Conservation (phyloP, 2,888 invertebrate genomes). For the Dynastes maya region DNA sequence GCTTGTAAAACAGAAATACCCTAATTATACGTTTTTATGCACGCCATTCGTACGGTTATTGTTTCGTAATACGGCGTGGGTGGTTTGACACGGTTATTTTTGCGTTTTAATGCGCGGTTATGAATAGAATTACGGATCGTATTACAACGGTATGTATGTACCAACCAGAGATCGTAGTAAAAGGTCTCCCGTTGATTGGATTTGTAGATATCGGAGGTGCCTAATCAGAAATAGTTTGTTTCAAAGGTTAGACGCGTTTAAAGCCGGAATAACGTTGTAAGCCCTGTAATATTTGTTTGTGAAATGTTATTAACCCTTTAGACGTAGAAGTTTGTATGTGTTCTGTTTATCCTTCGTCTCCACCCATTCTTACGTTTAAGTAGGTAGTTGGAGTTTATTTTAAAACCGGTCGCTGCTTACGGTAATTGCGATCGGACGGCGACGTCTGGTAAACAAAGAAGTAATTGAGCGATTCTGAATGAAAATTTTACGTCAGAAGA, state of each 20-base stretch:
- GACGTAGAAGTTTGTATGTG: not conserved
- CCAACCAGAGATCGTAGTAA: too few relatives aligned
- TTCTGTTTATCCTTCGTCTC: conserved; percentile 8
- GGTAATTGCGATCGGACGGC: not conserved
- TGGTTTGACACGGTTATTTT: conserved; percentile 16
- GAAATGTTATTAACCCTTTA: conserved; percentile 5
- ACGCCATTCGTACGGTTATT: conserved; percentile 7
- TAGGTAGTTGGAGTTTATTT: conserved; percentile 2
- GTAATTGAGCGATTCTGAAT: conserved; percentile 4
- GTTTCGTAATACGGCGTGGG: conserved; percentile 13
- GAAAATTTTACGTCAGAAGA: conserved; percentile 2
- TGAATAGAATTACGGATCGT: conserved; percentile 26
- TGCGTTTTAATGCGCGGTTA: conserved; percentile 3
- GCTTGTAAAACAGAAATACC: conserved; percentile 33
- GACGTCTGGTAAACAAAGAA: conserved; percentile 8
- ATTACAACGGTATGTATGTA: not conserved
- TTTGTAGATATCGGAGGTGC: not conserved
- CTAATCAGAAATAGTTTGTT: conserved; percentile 24
- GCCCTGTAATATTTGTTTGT: not conserved
- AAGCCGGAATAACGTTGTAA: not conserved
- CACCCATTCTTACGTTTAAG: conserved; percentile 7
- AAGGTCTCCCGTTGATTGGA: conserved; percentile 1
- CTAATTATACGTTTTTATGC: conserved; percentile 20
- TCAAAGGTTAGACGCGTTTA: conserved; percentile 14
- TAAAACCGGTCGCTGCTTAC: not conserved